Base-by-base conservation (phyloP, 53 echinoderm and acorn worm genomes). In the Arbacia lixula region DNA sequence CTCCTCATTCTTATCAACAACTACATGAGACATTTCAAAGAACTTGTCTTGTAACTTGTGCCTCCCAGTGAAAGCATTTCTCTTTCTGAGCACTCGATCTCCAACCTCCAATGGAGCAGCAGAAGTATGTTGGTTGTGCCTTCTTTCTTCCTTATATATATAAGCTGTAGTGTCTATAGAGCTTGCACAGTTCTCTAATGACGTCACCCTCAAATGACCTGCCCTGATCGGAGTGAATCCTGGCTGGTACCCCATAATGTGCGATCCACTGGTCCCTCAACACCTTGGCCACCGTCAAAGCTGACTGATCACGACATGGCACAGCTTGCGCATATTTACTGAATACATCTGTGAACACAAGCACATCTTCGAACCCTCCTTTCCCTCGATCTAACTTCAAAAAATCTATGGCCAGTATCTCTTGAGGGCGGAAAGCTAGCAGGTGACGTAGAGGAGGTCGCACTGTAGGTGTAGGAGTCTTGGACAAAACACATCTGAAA, bases 141-240 rank as follows among this genome's bases (percentile, higher is more conserved):
- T 56, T 56, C 20, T 20, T 21, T 56, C 17, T 58, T 82, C 17
- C 57, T 56, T 58, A 24, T 28, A 49, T n/a, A n/a, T n/a, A n/a
- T n/a, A n/a, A n/a, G n/a, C n/a, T n/a, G n/a, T n/a, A n/a, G n/a
- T n/a, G n/a, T n/a, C n/a, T n/a, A 53, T 89, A 85, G 26, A 76
- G 36, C 53, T 66, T 40, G 25, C 89, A 89, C 21, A 89, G 42
- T 31, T 88, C 89, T 1, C 0, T 28, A 25, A 84, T 46, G 9
- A 84, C 3, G 17, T 6, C 10, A 35, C 65, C 36, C 66, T 88
- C 88, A 60, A 88, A 88, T 6, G 62, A 62, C 53, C 64, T 0
- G 5, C 88, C 88, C 25, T 88, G 84, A 50, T 88, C 88, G 26
- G 88, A 84, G 31, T 88, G 88, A 10, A 88, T 73, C 27, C 84